phyloP scores from a whole-genome alignment of 2,797 vertebrate species.

The Varecia variegata region DNA sequence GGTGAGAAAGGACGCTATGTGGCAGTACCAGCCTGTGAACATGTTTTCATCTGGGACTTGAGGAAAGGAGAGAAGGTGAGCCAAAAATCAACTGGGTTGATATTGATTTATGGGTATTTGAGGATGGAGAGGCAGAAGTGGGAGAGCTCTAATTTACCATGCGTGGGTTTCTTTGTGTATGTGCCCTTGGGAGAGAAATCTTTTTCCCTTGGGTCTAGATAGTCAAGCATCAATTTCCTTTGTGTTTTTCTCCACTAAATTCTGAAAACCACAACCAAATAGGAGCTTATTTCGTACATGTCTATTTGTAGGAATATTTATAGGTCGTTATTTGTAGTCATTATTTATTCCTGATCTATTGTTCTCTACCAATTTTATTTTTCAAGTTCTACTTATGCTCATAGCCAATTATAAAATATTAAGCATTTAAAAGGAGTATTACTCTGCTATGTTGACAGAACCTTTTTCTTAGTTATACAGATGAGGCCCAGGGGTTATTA shows the following conservation, averaged over 20 bases:
- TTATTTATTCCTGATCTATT: not conserved
- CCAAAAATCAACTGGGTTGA: not conserved
- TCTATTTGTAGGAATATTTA: not conserved
- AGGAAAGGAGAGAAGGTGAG: constrained; percentile 96
- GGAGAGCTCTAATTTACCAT: not conserved
- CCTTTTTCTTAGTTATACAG: not conserved
- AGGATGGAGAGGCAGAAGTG: not conserved
- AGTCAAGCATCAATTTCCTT: not conserved
- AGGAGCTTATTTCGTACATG: not conserved
- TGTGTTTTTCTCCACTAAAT: not conserved
- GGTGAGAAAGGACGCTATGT: constrained; percentile 93
- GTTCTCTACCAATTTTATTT: not conserved
- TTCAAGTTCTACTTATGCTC: not conserved
- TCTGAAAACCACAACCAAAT: not conserved
- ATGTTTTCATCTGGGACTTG: constrained; percentile 97
- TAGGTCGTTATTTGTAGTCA: not conserved
- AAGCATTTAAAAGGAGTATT: not conserved
- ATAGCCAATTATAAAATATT: not conserved
- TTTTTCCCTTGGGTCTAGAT: not conserved
- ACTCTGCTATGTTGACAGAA: not conserved
- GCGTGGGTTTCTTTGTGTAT: not conserved
- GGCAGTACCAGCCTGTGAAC: constrained; percentile 95
- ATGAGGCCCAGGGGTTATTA: not conserved
- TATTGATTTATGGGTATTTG: not conserved
- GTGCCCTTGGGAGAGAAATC: not conserved